Conservation (phyloP, 2,797 vertebrate species). For the Rhinatrema bivittatum region DNA sequence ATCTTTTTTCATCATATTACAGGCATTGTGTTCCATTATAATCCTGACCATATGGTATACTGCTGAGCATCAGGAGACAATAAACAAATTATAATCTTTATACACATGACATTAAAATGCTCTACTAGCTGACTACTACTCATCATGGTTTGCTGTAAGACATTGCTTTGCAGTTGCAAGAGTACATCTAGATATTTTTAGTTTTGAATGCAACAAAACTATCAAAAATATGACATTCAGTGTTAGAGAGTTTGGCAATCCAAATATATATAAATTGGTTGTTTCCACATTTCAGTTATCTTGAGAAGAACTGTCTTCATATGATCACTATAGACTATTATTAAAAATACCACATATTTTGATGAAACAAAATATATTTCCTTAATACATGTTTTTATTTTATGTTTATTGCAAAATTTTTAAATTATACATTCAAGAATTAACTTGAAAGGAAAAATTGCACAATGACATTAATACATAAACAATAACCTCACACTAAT, state of each 20-base stretch:
- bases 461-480: too few species aligned
- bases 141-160: background rate
- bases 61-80: background rate
- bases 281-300: slow-evolving; percentile 4
- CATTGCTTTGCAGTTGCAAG: slow-evolving; percentile 1
- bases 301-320: too few species aligned
- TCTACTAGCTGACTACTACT: background rate
- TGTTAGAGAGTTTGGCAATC: slow-evolving; percentile 4
- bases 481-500: too few species aligned
- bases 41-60: background rate
- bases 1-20: background rate
- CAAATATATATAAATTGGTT: background rate
- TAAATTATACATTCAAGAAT: too few species aligned
- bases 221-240: slow-evolving; percentile 2
- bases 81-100: background rate
- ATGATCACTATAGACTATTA: slow-evolving; percentile 1
- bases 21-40: slow-evolving; percentile 8
- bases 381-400: too few species aligned
- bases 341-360: slow-evolving; percentile 24
- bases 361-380: slow-evolving; percentile 8
- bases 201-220: slow-evolving; percentile 9
- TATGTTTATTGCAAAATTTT: too few species aligned
- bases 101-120: background rate
- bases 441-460: too few species aligned
- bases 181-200: background rate